Base-by-base conservation (phyloP, 2,888 invertebrate genomes). In the Drosophila pseudotakahashii region DNA sequence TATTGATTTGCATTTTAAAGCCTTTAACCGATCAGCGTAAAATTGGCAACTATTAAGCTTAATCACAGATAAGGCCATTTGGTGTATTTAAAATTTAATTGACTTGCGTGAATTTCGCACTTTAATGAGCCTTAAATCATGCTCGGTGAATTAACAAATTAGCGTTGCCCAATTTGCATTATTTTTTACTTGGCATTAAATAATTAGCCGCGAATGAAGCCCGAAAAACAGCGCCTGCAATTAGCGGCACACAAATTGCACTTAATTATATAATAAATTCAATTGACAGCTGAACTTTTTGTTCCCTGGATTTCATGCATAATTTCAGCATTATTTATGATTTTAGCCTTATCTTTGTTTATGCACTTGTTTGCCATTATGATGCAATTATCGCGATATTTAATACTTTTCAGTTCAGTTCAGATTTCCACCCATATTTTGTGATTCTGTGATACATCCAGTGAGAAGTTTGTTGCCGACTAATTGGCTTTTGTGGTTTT, bases 231-330 rank as follows among this genome's bases (percentile, higher is more conserved):
- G 79, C 68, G 30, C 30, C 30, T 63, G 79, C 81, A 84, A 81
- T 84, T 81, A 81, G 81, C 71, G 69, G 42, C 36, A 51, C 67
- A 62, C 79, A 77, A 84, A 81, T 81, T 79, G 73, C 69, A 77
- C 85, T 84, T 81, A 84, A 84, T 81, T 84, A 84, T 81, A 76
- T 77, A 84, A 81, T 84, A 81, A 84, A 81, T 81, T 84, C 74
- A 84, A 81, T 81, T 84, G 85, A 81, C 79, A 84, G 79, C 76
- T 79, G 67, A 51, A 47, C 69, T 57, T 57, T 68, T 75, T 71
- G 37, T 13, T 39, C 19, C 9, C 19, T 3, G 16, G 19, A 30
- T 64, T 55, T 47, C 34, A 36, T 67, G 59, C 59, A 73, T 73
- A 66, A 66, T 59, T 59, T 73, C 32, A 51, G 44, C 44, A 42